phyloP scores from a whole-genome alignment of 2,888 invertebrate genomes.

The Antheraea yamamai region DNA sequence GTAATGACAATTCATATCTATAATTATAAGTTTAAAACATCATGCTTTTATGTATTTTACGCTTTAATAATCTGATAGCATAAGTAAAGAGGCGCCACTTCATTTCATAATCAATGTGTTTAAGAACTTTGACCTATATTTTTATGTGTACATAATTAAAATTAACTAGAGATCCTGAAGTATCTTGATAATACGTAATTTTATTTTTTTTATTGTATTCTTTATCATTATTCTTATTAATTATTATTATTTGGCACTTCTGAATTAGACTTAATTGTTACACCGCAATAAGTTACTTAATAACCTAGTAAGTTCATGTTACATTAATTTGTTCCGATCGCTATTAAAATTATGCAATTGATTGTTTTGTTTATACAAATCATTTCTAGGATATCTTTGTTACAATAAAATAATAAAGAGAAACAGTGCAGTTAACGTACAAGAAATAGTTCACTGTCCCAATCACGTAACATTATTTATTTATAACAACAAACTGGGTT shows the following conservation, averaged over 20 bases:
- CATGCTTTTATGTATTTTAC: no score
- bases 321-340: background rate
- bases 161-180: background rate
- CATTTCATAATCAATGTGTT: background rate
- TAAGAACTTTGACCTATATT: slow-evolving; percentile 1
- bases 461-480: no score
- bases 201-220: background rate
- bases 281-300: background rate
- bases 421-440: no score
- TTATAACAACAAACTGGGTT: no score
- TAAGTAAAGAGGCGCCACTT: background rate
- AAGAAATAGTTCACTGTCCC: no score
- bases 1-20: background rate
- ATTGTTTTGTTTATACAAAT: background rate
- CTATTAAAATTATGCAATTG: background rate
- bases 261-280: background rate
- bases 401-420: no score
- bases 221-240: background rate
- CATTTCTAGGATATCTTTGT: background rate
- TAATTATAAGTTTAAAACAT: no score
- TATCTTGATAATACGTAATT: background rate
- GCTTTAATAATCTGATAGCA: no score
- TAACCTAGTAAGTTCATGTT: background rate
- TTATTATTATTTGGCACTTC: background rate
- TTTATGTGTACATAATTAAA: background rate